Evolutionary conservation across 2,113 vertebrate species (phyloP), one percentile per base, ranked within the genome.

Genomic region (Petrocephalus microphthalmus): DNA sequence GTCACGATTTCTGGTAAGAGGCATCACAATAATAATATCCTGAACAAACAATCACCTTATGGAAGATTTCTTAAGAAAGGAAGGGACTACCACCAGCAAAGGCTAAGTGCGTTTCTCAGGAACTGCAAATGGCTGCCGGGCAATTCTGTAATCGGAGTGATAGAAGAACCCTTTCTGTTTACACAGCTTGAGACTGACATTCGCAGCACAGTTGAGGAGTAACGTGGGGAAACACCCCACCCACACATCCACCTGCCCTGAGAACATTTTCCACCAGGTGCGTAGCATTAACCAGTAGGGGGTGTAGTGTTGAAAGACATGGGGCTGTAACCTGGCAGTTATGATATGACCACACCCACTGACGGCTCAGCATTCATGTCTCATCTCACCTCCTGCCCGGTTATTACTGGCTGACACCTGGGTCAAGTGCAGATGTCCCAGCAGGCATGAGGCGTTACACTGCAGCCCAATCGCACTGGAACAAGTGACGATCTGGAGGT

Each of bases 381-480:
- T 42, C 2, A 15, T 5, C 92, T 94, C 91, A 99, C 98, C 97
- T 20, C 97, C 96, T 29, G 96, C 95, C 93, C 96, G 96, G 86
- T 92, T 98, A 91, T 96, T 96, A 29, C 93, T 94, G 91, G 94
- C 96, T 88, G 96, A 97, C 88, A 97, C 89, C 78, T 95, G 96
- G 85, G 97, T 96, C 87, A 98, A 93, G 91, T 99, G 93, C 92
- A 99, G 94, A 85, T 96, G 95, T 86, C 97, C 98, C 88, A 99
- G 88, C 91, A 99, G 94, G 93, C 95, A 97, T 19, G 97, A 94
- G 84, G 97, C 96, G 92, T 98, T 99, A 91, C 97, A 97, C 92
- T 99, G 98, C 91, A 99, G 94, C 49, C 97, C 98, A 87, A 98
- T 96, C 53, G 96, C 96, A 78, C 96, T 96, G 0, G 98, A 99